These are phyloP conservation scores for Actinia tenebrosa DNA, from an alignment of 64 coral and sea anemone genomes.

Conservation along the genomic window DNA sequence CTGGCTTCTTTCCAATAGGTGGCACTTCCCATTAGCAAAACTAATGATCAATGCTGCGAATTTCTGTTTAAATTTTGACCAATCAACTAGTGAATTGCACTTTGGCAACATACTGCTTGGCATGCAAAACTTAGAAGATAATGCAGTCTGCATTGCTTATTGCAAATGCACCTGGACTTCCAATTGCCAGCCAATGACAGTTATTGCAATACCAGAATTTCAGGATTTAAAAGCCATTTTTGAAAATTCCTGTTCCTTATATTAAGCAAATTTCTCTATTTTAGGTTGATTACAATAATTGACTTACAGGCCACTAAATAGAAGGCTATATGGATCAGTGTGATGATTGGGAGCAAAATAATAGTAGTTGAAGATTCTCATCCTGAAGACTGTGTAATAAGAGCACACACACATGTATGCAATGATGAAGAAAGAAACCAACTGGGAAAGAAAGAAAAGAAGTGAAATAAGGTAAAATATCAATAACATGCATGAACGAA, in stretches of 20 bases:
- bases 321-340: conserved; percentile 93
- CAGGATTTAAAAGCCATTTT: too few relatives aligned
- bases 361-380: conserved; percentile 98
- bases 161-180: too few relatives aligned
- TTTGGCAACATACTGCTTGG: too few relatives aligned
- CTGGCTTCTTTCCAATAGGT: too few relatives aligned
- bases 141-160: too few relatives aligned
- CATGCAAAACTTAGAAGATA: too few relatives aligned
- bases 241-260: neutral
- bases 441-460: conserved; percentile 37
- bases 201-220: too few relatives aligned
- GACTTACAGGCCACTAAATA: conserved; percentile 99
- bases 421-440: conserved; percentile 86
- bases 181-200: too few relatives aligned
- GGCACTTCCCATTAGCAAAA: too few relatives aligned
- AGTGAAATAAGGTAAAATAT: neutral
- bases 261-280: neutral
- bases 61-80: too few relatives aligned
- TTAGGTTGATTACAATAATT: neutral
- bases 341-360: conserved; percentile 95
- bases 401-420: conserved; percentile 97
- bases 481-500: neutral
- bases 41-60: too few relatives aligned
- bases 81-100: too few relatives aligned
- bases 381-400: conserved; percentile 97